Evolutionary conservation across 2,888 invertebrate species (phyloP), one percentile per base, ranked within the genome.

Genomic region (Diloba caeruleocephala): DNA sequence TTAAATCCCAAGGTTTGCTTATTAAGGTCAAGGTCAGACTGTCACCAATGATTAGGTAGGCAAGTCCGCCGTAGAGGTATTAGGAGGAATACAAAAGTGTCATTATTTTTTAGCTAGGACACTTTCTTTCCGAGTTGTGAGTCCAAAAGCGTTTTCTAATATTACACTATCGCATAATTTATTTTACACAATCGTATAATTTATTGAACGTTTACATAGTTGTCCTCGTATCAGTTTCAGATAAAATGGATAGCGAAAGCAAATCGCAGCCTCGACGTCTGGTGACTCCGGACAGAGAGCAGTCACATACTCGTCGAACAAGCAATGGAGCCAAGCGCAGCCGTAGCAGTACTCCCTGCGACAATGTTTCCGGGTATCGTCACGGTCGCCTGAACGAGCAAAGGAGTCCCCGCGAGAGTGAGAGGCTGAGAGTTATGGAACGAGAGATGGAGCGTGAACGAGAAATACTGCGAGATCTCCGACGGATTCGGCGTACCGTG

Each of bases 261-360:
- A 33, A 33, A 10, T 33, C 33, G n/a, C 33, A 6, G n/a, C 9
- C 33, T 33, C 33, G 33, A 9, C 33, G 33, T 19, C 19, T 33
- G 33, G 9, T 33, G 9, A 33, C 33, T 33, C 33, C 33, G 17
- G 33, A 17, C 15, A 15, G 33, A 7, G 8, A 2, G 2, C 17
- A 33, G 17, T 19, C 33, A 3, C 33, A n/a, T 5, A 5, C 31
- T 12, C 9, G 6, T 7, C 9, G 19, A n/a, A 3, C 33, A 17
- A 33, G 33, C 13, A 12, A 33, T 9, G 17, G 9, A 17, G n/a
- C n/a, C 3, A 33, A 19, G 33, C 33, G 19, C 10, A 33, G 33
- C 13, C 33, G 19, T 33, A 33, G 33, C 10, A n/a, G 33, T 19
- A 17, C 33, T 4, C 33, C 19, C n/a, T 10, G 10, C 5, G 33